Evolutionary conservation across 1,140 invertebrate species (phyloP), one percentile per base, ranked within the genome.

Genomic region (Rhagoletis zephyria): DNA sequence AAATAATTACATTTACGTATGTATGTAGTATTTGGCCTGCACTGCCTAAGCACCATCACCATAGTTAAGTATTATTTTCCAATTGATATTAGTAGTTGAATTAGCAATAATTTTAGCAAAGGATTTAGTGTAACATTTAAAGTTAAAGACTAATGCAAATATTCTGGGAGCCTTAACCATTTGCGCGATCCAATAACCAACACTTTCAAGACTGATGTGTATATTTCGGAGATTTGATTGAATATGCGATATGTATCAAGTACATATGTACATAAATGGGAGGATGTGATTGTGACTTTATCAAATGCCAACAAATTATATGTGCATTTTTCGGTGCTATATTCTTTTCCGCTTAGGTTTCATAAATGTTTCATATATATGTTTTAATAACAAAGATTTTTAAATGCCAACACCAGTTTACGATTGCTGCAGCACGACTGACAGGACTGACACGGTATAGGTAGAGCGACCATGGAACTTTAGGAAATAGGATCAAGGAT

Each of bases 241-340:
- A 30, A 30, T 30, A 30, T 30, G 30, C n/a, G 16, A 10, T 42
- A 42, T 45, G 42, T 16, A 74, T 30, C 30, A 30, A 30, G 30
- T 30, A 30, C 48, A 42, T 48, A 74, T 14, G 12, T 45, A 48
- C 48, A 48, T 74, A 42, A n/a, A 9, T 14, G 48, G 6, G n/a
- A 19, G 2, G 51, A 81, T 81, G 45, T 56, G 56, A 30, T 81
- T 81, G 48, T 81, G 74, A 81, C 74, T 19, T 51, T 81, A 81
- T 45, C 14, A 19, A 56, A 81, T 81, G 51, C 48, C 74, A 56
- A 51, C 74, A 81, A 81, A 81, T 81, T 51, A 81, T 81, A 81
- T 81, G 74, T 81, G 74, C 74, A 81, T 81, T 81, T 81, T 81
- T 81, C 4, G 9, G 12, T 63, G 16, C 16, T 63, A 63, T 63